A percentile compares a stretch with the other conserved stretches of the same genome.
Conservation (phyloP, 2,888 invertebrate species). For the Ochropacha duplaris region DNA sequence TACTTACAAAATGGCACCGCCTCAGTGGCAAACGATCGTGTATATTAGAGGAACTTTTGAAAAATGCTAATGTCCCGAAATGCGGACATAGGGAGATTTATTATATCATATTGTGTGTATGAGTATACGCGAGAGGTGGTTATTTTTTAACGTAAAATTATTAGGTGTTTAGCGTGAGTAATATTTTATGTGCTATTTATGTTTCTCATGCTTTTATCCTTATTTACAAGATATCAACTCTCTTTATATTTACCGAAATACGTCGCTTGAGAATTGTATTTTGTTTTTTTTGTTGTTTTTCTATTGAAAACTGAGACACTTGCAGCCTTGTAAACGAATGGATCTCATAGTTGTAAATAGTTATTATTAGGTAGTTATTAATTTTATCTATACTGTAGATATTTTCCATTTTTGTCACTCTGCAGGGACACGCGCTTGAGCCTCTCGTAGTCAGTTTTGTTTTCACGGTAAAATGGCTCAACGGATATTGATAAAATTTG, state of each 20-base stretch:
- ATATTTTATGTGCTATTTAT: slow-evolving; percentile 5
- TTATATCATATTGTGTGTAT: slow-evolving; percentile 23
- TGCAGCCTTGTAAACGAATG: no score
- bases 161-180: slow-evolving; percentile 6
- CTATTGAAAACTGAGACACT: neutral
- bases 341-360: no score
- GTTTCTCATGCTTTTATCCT: neutral
- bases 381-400: no score
- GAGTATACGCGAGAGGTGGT: neutral
- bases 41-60: slow-evolving; percentile 35
- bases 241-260: neutral
- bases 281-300: neutral
- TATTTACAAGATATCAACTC: neutral
- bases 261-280: neutral
- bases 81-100: slow-evolving; percentile 27
- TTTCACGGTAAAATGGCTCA: no score
- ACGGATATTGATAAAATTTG: no score
- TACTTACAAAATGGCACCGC: neutral
- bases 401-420: no score
- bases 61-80: slow-evolving; percentile 37
- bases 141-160: slow-evolving; percentile 8
- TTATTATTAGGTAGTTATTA: no score
- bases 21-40: slow-evolving; percentile 24
- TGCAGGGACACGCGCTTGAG: no score
- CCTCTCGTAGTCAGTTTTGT: no score